These are phyloP conservation scores for Etheostoma perlongum DNA, from an alignment of 2,797 vertebrate genomes.

Conservation along the genomic window DNA sequence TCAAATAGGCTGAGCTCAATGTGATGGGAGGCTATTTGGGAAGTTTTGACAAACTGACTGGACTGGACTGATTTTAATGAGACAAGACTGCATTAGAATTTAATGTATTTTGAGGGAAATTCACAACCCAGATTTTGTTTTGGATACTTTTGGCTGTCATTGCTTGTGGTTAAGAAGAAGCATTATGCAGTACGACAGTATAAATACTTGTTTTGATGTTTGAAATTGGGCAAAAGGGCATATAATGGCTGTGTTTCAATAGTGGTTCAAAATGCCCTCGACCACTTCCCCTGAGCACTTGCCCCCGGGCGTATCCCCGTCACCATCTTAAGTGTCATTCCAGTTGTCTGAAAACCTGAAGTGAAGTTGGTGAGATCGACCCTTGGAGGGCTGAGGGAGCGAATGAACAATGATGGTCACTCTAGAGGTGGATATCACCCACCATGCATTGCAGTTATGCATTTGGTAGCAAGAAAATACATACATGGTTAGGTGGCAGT, in stretches of 20 bases:
- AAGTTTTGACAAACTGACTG: slow-evolving; percentile 6
- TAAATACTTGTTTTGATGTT: neutral
- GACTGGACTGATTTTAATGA: slow-evolving; percentile 7
- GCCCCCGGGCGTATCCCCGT: too few species aligned
- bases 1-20: slow-evolving; percentile 6
- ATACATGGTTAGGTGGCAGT: too few species aligned
- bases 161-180: neutral
- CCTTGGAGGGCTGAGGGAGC: too few species aligned
- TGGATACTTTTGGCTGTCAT: neutral
- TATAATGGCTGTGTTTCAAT: neutral
- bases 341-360: too few species aligned
- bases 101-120: neutral
- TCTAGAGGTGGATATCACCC: too few species aligned
- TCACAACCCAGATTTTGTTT: neutral
- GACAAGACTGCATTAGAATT: neutral
- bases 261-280: too few species aligned
- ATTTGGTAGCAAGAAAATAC: too few species aligned
- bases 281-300: too few species aligned
- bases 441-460: too few species aligned
- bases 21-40: slow-evolving; percentile 3
- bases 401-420: too few species aligned
- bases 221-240: neutral
- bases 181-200: neutral
- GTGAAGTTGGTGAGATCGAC: too few species aligned
- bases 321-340: too few species aligned